Evolutionary conservation across 2,113 vertebrate genomes (phyloP), one percentile per base, ranked within the genome.

Genomic region (Crotalus horridus): DNA sequence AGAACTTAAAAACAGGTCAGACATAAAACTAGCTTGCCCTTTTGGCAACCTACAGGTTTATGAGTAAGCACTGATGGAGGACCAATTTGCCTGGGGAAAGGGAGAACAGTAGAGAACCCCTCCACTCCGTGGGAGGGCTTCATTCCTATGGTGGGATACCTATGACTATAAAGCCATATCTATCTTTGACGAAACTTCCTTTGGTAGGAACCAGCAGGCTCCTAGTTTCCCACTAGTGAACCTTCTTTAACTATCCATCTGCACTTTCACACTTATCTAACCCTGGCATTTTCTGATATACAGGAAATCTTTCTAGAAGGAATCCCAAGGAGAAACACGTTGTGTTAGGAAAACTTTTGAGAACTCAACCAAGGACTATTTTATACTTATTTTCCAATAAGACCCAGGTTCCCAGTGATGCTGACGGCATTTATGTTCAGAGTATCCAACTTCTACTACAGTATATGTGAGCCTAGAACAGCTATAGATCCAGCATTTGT

Each of bases 111-210:
- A 15, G 10, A 51, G 13, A 89, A 46, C 21, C 12, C 24, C 4
- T 64, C 7, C 17, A 15, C 29, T 86, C 55, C 13, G 12, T 13
- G 29, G 88, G 74, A 90, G 46, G 26, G 88, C 89, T 90, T 93
- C 53, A 58, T 58, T 85, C 53, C 87, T 43, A 89, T 81, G 87
- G 87, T 90, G 54, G 6, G 61, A 61, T n/a, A 61, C 89, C 61
- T 56, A 64, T 90, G 81, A 81, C 81, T 87, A n/a, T 93, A 93
- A 87, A 90, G 86, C 89, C 46, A 86, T 89, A 90, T 61, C 48
- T 89, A 61, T 85, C 39, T 89, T 4, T 61, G 43, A 90, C n/a
- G 51, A 93, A 87, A 61, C 23, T 29, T 54, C 43, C 89, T 43
- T 59, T 58, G 33, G 74, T 12, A 90, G 43, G 74, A 93, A 85